These are phyloP conservation scores for Protobothrops flavoviridis DNA, from an alignment of 2,113 vertebrate genomes.

Conservation along the genomic window DNA sequence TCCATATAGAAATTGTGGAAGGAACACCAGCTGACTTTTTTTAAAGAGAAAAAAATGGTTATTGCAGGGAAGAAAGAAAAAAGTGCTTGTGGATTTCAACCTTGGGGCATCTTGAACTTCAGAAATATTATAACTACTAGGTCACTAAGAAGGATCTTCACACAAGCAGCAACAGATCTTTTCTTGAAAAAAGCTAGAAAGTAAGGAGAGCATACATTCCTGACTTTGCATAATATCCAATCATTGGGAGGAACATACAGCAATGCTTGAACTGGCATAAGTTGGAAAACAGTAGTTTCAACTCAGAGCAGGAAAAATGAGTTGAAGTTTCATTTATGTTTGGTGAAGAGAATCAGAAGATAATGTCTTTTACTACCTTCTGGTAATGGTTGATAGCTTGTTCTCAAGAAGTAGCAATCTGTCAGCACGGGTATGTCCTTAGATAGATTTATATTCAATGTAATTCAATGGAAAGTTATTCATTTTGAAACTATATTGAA, in stretches of 20 bases:
- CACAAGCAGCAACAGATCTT: neutral
- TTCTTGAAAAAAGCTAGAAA: neutral
- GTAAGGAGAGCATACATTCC: neutral
- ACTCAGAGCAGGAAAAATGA: neutral
- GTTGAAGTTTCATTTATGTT: neutral
- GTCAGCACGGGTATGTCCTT: neutral
- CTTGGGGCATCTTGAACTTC: neutral
- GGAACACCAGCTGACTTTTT: neutral
- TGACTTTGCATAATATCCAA: neutral
- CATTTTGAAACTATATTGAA: neutral
- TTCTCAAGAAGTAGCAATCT: neutral
- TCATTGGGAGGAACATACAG: neutral
- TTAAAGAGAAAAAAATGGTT: neutral
- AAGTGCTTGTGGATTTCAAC: neutral
- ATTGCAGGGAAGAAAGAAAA: neutral
- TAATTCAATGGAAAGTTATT: neutral
- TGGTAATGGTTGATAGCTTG: neutral
- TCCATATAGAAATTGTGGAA: neutral
- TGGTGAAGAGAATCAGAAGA: neutral
- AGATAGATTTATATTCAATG: neutral
- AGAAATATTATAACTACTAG: neutral
- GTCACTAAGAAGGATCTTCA: neutral
- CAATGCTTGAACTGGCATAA: neutral
- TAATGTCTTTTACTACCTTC: neutral
- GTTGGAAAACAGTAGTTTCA: neutral